Conservation (phyloP, 2,113 vertebrate genomes). For the Nothoprocta perdicaria region DNA sequence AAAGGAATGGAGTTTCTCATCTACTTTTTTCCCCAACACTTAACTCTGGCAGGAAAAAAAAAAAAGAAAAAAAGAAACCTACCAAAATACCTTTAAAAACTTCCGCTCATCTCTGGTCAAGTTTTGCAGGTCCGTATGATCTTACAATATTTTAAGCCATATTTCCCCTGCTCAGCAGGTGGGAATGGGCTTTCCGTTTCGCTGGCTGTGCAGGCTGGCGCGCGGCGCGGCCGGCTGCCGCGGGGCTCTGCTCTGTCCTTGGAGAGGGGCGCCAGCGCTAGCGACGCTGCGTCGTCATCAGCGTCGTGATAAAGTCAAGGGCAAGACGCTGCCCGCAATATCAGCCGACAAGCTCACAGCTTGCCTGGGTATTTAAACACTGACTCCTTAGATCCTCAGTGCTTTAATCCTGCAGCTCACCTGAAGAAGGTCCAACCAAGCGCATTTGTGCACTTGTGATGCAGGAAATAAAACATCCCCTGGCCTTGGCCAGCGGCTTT, state of each 20-base stretch:
- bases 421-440: too few relatives aligned
- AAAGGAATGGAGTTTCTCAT: neutral
- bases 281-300: neutral
- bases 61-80: neutral
- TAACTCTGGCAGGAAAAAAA: too few relatives aligned
- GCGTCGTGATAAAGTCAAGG: neutral
- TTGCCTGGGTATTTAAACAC: neutral
- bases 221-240: neutral
- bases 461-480: neutral
- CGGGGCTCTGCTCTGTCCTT: neutral
- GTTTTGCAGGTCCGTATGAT: neutral
- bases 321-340: neutral
- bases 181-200: neutral
- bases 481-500: neutral
- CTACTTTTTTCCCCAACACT: neutral
- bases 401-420: neutral
- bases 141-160: neutral
- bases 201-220: neutral
- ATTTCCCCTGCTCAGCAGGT: neutral
- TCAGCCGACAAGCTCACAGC: neutral
- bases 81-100: neutral
- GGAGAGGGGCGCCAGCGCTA: too few relatives aligned
- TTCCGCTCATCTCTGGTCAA: neutral
- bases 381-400: neutral
- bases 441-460: neutral